These are phyloP conservation scores for Augochlorella aurata DNA, from an alignment of 2,888 invertebrate genomes.

Conservation along the genomic window DNA sequence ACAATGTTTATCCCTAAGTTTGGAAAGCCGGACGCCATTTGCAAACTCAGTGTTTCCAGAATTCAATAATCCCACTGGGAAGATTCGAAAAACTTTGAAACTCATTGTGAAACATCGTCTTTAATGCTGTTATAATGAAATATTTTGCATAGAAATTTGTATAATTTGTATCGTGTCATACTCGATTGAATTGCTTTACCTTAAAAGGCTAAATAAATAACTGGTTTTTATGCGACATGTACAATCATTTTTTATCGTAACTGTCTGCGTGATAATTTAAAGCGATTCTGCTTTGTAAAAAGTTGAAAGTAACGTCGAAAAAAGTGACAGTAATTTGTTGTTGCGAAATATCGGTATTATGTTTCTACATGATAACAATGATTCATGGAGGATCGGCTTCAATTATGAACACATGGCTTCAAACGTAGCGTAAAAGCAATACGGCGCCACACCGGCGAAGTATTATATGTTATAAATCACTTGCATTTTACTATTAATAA, in stretches of 20 bases:
- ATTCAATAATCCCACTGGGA: no score
- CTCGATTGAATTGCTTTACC: background rate
- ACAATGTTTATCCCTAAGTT: background rate
- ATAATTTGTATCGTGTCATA: background rate
- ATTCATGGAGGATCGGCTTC: background rate
- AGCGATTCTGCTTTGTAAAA: background rate
- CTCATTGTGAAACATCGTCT: no score
- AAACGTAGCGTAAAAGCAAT: no score
- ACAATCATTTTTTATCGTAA: background rate
- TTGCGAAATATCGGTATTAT: background rate
- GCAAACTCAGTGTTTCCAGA: no score
- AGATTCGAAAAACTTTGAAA: no score
- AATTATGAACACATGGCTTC: no score
- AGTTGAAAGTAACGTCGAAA: background rate
- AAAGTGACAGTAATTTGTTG: background rate
- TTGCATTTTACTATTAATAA: no score
- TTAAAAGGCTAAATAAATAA: background rate
- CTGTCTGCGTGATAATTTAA: background rate
- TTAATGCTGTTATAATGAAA: no score
- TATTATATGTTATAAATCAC: no score
- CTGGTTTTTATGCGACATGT: background rate
- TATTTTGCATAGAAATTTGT: background rate
- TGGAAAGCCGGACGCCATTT: no score
- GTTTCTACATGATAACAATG: background rate
- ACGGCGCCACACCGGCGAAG: no score